Base-by-base conservation (phyloP, 92 coral and sea anemone species). In the Phymanthus crucifer region DNA sequence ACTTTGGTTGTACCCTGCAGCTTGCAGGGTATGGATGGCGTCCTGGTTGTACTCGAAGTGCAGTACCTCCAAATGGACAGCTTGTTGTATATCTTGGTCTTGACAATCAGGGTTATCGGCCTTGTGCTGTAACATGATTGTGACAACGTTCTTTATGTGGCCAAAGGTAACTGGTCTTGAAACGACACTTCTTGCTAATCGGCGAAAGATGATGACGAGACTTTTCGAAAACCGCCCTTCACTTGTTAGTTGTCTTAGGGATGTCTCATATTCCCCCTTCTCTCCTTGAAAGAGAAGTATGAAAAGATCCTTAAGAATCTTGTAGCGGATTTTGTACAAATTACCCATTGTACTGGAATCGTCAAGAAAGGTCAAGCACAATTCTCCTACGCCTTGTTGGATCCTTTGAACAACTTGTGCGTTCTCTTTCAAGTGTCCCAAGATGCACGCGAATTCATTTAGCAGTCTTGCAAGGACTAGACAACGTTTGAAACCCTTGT, bases 401-500 rank as follows among this genome's bases (percentile, higher is more conserved):
- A 78, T 27, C 6, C 6, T 50, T 29, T 19, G 16, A 21, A 78
- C 45, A 32, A 29, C 24, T 3, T 6, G 2, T 6, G 31, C 3
- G 10, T 78, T 10, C 2, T 23, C 35, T 78, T 67, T 52, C 13
- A 78, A 6, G 35, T 36, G 27, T 31, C 1, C 23, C 16, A 40
- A 40, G 4, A 78, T 78, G 10, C 66, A 27, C 4, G 64, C 32
- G 40, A 86, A 90, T 36, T 90, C 94, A 6, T 83, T 75, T 14
- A 90, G 82, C 4, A 90, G 70, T 66, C 84, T 84, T 8, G 94
- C 93, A 26, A 86, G 66, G 70, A 81, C 76, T 17, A 90, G 38
- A 33, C 86, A 75, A n/a, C 71, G 81, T 43, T 56, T 90, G 56
- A 76, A 75, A 7, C 27, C 29, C 16, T 38, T 21, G 74, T 81